Evolutionary conservation across 2,113 vertebrate species (phyloP).

Genomic region (Varanus komodoensis): DNA sequence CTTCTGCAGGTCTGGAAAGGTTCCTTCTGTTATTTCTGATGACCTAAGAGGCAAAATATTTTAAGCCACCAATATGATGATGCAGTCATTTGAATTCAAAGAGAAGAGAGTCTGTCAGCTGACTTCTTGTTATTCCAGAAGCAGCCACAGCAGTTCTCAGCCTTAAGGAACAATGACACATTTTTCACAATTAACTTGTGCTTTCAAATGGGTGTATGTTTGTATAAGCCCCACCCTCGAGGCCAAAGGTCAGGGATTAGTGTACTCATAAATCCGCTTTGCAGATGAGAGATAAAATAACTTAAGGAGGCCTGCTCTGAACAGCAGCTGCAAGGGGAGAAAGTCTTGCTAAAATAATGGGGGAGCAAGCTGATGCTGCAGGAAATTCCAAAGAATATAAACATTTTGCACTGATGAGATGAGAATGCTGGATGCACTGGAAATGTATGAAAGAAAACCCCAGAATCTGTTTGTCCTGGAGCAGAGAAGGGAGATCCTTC

Average conservation of each 20-base stretch:
- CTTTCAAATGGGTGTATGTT: conserved; percentile 14
- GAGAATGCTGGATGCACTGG: conserved; percentile 13
- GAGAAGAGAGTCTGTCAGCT: conserved; percentile 52
- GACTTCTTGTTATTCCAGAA: conserved; percentile 31
- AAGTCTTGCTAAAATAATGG: conserved; percentile 22
- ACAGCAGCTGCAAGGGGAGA: conserved; percentile 26
- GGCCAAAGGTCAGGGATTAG: conserved; percentile 19
- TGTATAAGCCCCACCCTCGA: background rate
- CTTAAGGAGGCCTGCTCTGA: background rate
- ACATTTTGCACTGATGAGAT: conserved; percentile 6
- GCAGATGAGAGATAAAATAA: conserved; percentile 25
- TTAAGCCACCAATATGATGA: conserved; percentile 39
- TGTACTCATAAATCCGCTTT: conserved; percentile 39
- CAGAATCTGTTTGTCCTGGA: conserved; percentile 2
- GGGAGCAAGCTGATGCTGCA: conserved; percentile 24
- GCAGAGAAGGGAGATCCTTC: conserved; percentile 1
- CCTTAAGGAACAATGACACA: conserved; percentile 21
- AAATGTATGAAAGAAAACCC: conserved; percentile 6
- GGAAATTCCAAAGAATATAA: conserved; percentile 17
- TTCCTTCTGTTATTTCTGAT: background rate
- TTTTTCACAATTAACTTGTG: background rate
- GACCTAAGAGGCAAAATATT: background rate
- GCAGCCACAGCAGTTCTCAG: conserved; percentile 11
- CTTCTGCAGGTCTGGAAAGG: conserved; percentile 11
- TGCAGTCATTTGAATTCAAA: conserved; percentile 39